Base-by-base conservation (phyloP, 2,113 vertebrate species). In the Seriola quinqueradiata region DNA sequence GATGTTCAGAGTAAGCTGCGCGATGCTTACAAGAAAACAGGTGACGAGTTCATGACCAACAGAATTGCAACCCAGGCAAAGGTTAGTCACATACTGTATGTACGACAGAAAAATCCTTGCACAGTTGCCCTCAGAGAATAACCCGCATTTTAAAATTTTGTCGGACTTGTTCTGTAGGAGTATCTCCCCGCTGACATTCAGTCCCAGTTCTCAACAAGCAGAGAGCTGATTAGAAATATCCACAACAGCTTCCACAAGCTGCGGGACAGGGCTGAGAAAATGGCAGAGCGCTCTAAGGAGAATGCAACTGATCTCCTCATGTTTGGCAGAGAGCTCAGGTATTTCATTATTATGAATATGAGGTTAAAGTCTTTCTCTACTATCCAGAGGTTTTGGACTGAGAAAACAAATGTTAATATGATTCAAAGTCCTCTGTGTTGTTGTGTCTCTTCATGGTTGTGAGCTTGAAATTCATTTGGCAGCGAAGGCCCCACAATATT, bases 291-390 rank as follows among this genome's bases (percentile, higher is more conserved):
- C 79, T 97, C 98, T 3, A 96, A 96, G 1, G 97, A 98, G 63
- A 99, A 97, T 0, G 97, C 97, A 1, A 95, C 97, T 0, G 98
- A 99, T 87, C 97, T 99, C 0, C 96, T 98, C 55, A 88, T 97
- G 42, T 99, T 99, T 83, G 98, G 98, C 65, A 97, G 95, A 89
- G 98, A 99, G 83, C 93, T 99, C 36, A 99, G 98, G 98, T 97
- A 91, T 79, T 84, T 84, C 23, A 59, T 77, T 79, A 79, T 69
- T 54, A 57, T 23, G 48, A 48, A 3, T 54, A 61, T 72, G n/a
- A 77, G 52, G 52, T 61, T 28, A 54, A 71, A 69, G 63, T 64
- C 54, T 68, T 5, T 67, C 40, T 61, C 25, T 28, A 4, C 23
- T 8, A 67, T 70, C 63, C 38, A 36, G 72, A 67, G 59, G 13